A percentile compares a stretch with the other conserved stretches of the same genome.
These are phyloP conservation scores for Mnemiopsis leidyi DNA, from an alignment of 37 sponge, comb jelly and placozoan species.

Conservation along the genomic window DNA sequence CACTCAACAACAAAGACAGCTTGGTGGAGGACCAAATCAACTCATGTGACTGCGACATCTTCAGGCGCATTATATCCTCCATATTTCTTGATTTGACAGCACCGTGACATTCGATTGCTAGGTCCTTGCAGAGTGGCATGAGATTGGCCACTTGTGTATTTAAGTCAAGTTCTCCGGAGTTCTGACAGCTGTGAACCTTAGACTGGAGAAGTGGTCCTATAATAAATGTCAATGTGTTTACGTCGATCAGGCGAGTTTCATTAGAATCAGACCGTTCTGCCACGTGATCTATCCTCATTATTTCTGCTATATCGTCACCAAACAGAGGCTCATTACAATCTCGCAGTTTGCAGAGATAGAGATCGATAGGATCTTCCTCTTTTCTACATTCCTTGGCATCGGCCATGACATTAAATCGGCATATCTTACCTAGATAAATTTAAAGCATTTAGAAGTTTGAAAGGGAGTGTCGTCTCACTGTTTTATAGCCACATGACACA, in stretches of 20 bases:
- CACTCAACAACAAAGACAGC: not conserved
- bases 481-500: too few species aligned
- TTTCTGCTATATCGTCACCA: not conserved
- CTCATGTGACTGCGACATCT: not conserved
- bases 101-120: not conserved
- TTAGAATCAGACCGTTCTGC: not conserved
- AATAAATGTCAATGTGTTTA: not conserved
- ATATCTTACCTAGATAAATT: too few species aligned
- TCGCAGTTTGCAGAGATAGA: too few species aligned
- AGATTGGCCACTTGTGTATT: not conserved
- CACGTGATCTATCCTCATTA: not conserved
- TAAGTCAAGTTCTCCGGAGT: not conserved
- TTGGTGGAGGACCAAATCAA: not conserved
- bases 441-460: too few species aligned
- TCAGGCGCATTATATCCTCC: not conserved
- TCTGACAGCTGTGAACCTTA: not conserved
- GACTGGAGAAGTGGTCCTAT: not conserved
- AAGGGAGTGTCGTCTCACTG: too few species aligned
- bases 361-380: too few species aligned
- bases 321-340: constrained; percentile 22
- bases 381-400: too few species aligned
- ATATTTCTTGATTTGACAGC: not conserved
- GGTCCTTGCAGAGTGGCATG: not conserved
- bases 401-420: too few species aligned
- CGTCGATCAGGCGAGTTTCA: not conserved